phyloP scores from a whole-genome alignment of 2,113 vertebrate genomes.

The Halcyon senegalensis region DNA sequence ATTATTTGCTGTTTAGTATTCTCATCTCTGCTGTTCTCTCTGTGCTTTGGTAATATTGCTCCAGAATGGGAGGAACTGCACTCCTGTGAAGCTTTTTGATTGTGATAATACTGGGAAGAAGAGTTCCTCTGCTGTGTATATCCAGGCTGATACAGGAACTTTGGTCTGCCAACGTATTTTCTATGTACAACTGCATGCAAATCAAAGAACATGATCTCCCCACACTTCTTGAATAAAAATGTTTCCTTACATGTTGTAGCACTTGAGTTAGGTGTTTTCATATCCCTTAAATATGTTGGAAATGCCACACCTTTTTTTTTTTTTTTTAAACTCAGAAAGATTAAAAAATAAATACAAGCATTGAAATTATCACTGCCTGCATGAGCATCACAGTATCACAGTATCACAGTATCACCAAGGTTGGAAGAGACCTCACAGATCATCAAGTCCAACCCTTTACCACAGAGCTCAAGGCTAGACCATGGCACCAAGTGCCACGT shows the following conservation, averaged over 20 bases:
- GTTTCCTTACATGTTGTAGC: not conserved
- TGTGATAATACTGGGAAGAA: not conserved
- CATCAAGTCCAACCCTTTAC: too few species aligned
- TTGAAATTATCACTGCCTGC: not conserved
- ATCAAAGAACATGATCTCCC: not conserved
- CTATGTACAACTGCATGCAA: not conserved
- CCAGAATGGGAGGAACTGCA: not conserved
- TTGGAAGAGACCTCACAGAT: too few species aligned
- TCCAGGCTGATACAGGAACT: not conserved
- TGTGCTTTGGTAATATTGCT: not conserved
- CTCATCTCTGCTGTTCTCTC: not conserved
- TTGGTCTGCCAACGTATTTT: not conserved
- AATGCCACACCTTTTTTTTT: not conserved
- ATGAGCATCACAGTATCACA: too few species aligned
- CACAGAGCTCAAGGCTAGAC: too few species aligned
- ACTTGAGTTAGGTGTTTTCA: not conserved
- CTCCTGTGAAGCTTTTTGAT: not conserved
- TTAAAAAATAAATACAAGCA: not conserved
- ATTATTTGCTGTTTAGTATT: not conserved
- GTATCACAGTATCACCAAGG: too few species aligned
- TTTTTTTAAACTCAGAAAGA: not conserved
- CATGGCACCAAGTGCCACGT: too few species aligned
- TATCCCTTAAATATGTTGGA: not conserved
- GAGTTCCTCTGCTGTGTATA: not conserved
- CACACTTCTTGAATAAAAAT: not conserved